These are phyloP conservation scores for Magallana nippona DNA, from an alignment of 2,888 invertebrate species.

Conservation along the genomic window DNA sequence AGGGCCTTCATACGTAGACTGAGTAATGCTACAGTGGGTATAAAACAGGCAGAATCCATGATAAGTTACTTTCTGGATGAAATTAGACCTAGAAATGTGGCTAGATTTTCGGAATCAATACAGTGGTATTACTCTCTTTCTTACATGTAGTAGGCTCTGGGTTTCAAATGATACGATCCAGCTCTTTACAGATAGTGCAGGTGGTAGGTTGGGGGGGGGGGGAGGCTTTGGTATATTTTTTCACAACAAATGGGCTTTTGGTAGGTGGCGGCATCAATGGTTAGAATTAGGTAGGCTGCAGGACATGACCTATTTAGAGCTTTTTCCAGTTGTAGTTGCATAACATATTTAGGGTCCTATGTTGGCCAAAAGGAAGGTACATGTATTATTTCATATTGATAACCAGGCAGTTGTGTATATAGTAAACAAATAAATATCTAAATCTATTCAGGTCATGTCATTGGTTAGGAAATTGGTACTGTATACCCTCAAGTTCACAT, in stretches of 20 bases:
- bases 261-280: not conserved
- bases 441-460: too few species aligned
- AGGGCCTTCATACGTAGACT: slow-evolving; percentile 42
- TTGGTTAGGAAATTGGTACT: too few species aligned
- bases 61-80: too few species aligned
- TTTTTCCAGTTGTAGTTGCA: slow-evolving; percentile 29
- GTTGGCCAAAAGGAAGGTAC: slow-evolving; percentile 4
- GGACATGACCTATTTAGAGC: slow-evolving; percentile 19
- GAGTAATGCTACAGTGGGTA: slow-evolving; percentile 11
- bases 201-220: not conserved
- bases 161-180: slow-evolving; percentile 18
- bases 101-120: too few species aligned
- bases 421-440: too few species aligned
- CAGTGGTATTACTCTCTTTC: too few species aligned
- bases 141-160: slow-evolving; percentile 14
- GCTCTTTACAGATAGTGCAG: slow-evolving; percentile 40
- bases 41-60: slow-evolving; percentile 13
- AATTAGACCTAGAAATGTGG: too few species aligned
- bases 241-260: not conserved
- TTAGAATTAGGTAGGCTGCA: not conserved
- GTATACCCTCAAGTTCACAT: too few species aligned
- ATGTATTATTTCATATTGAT: too few species aligned
- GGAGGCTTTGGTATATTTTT: slow-evolving; percentile 37
- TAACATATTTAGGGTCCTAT: not conserved
- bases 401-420: too few species aligned